phyloP scores from a whole-genome alignment of 2,113 vertebrate genomes.

The Nesoenas mayeri region DNA sequence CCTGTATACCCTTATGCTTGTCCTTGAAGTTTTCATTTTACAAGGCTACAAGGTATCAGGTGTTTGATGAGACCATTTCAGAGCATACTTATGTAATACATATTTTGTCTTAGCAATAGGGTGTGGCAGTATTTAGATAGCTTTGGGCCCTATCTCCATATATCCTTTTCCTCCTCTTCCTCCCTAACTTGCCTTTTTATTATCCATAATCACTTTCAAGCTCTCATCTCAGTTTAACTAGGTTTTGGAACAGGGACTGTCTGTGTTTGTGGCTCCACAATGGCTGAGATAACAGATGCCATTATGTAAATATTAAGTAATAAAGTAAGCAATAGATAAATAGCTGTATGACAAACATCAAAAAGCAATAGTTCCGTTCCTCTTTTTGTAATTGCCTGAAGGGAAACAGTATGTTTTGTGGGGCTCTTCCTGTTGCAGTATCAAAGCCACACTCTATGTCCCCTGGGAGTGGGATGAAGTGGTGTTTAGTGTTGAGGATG shows the following conservation, averaged over 20 bases:
- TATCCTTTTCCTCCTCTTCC: not conserved
- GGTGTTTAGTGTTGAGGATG: not conserved
- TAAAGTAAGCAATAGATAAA: not conserved
- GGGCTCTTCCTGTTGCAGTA: not conserved
- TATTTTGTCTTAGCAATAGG: not conserved
- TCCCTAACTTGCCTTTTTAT: not conserved
- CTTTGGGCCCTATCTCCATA: not conserved
- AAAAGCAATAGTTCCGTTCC: not conserved
- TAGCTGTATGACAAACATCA: fast-evolving
- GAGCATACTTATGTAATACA: not conserved
- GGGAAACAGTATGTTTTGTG: not conserved
- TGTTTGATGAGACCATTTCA: not conserved
- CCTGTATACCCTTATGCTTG: not conserved
- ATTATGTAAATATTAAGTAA: not conserved
- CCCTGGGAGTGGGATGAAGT: not conserved
- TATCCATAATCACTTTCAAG: not conserved
- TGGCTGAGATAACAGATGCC: not conserved
- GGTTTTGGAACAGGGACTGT: not conserved
- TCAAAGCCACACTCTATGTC: not conserved
- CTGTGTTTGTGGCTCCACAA: not conserved
- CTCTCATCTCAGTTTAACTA: not conserved
- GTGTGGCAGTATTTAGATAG: not conserved
- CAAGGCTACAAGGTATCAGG: not conserved
- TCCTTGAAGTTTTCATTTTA: not conserved
- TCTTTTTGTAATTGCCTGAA: not conserved